Conservation (phyloP, 1,140 invertebrate species). For the Colletes gigas region DNA sequence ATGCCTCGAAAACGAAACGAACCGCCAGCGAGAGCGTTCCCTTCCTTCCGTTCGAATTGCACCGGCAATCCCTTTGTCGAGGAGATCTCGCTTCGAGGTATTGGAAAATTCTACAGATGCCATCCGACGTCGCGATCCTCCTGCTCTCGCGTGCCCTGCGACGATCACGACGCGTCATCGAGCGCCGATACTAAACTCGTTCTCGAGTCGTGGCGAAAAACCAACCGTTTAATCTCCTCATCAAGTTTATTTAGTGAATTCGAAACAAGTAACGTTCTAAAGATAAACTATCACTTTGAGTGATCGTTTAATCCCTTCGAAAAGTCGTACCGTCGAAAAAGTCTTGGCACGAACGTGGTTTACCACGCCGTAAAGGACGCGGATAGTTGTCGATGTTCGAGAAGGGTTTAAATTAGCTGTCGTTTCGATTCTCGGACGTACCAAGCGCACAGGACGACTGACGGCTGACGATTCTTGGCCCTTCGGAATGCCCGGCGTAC, state of each 20-base stretch:
- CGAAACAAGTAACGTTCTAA: too few species aligned
- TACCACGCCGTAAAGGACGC: background rate
- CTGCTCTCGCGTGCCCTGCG: too few species aligned
- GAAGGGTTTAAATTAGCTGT: slow-evolving; percentile 1
- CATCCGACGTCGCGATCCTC: background rate
- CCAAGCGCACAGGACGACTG: background rate
- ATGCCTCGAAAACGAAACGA: slow-evolving; percentile 50
- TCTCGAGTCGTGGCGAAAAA: too few species aligned
- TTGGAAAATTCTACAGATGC: slow-evolving; percentile 8
- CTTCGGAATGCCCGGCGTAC: too few species aligned
- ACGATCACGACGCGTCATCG: background rate
- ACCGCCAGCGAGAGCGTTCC: slow-evolving; percentile 16
- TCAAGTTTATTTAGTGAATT: too few species aligned
- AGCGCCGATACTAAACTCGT: too few species aligned
- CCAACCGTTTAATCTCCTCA: too few species aligned
- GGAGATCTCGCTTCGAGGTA: slow-evolving; percentile 1
- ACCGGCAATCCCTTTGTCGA: slow-evolving; percentile 19
- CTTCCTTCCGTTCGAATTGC: slow-evolving; percentile 56
- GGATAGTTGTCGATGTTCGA: background rate
- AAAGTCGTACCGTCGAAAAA: too few species aligned
- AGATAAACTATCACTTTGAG: too few species aligned
- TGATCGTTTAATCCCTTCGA: too few species aligned
- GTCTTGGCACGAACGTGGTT: background rate
- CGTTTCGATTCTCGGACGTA: background rate
- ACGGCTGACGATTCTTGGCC: background rate